phyloP scores from a whole-genome alignment of 2,113 vertebrate genomes.

The Odontesthes bonariensis region DNA sequence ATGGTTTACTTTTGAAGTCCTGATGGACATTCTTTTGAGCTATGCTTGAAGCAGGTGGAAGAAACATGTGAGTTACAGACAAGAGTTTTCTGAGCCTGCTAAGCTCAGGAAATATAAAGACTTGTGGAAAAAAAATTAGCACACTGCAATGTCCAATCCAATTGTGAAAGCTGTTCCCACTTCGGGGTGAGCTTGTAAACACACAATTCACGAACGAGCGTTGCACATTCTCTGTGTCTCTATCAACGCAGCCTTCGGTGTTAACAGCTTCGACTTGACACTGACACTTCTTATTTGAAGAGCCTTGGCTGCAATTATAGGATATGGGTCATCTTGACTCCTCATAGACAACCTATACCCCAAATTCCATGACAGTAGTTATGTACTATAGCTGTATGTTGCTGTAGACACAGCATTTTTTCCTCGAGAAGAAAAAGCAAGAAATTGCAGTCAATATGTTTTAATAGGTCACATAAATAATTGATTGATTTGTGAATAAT shows the following conservation, averaged over 20 bases:
- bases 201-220: background rate
- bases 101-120: background rate
- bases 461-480: background rate
- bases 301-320: background rate
- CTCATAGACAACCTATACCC: background rate
- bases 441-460: background rate
- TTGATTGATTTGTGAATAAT: background rate
- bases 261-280: no score
- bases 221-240: no score
- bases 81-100: background rate
- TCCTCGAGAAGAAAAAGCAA: background rate
- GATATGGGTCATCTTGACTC: background rate
- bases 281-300: background rate
- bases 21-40: background rate
- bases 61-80: background rate
- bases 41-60: background rate
- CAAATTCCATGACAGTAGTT: background rate
- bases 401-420: background rate
- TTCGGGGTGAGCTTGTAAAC: background rate
- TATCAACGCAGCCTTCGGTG: no score
- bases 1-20: constrained; percentile 36
- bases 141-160: background rate
- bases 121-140: background rate
- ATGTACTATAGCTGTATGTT: background rate
- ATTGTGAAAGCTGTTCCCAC: background rate